Percentiles rank a stretch among this genome's conserved stretches.
phyloP scores from a whole-genome alignment of 1,140 invertebrate species.

The Potamilus streckersoni region DNA sequence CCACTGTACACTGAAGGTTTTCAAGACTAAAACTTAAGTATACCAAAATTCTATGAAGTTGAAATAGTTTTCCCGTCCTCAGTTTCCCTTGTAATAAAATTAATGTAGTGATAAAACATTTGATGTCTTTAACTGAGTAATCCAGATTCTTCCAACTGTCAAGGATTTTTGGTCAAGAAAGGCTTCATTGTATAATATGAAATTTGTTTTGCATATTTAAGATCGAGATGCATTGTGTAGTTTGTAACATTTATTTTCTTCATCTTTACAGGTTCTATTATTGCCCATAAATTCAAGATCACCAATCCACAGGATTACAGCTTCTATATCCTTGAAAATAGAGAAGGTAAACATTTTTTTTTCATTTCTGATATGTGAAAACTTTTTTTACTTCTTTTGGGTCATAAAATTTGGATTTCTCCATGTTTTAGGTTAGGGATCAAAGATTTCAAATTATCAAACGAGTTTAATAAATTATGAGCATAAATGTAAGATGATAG shows the following conservation, averaged over 20 bases:
- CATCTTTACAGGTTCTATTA: slow-evolving; percentile 75
- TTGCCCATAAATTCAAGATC: slow-evolving; percentile 91
- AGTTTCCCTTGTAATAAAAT: too few species aligned
- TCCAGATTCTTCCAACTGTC: too few species aligned
- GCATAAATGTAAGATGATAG: not conserved
- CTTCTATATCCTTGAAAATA: slow-evolving; percentile 89
- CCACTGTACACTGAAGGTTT: too few species aligned
- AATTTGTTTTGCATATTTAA: too few species aligned
- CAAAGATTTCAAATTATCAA: not conserved
- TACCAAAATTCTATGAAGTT: too few species aligned
- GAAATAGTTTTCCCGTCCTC: too few species aligned
- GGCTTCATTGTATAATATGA: too few species aligned
- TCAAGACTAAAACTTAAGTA: too few species aligned
- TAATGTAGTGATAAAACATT: too few species aligned
- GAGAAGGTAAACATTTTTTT: slow-evolving; percentile 78
- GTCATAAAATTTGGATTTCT: not conserved
- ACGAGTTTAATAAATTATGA: not conserved
- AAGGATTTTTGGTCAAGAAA: too few species aligned
- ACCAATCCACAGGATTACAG: slow-evolving; percentile 97
- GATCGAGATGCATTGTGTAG: too few species aligned
- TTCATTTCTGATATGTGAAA: not conserved
- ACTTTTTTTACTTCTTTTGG: slow-evolving; percentile 1
- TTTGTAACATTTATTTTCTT: not conserved
- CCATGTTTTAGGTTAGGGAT: not conserved
- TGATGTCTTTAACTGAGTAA: too few species aligned